Base-by-base conservation (phyloP, 2,797 vertebrate species). In the Neopelma chrysocephalum region DNA sequence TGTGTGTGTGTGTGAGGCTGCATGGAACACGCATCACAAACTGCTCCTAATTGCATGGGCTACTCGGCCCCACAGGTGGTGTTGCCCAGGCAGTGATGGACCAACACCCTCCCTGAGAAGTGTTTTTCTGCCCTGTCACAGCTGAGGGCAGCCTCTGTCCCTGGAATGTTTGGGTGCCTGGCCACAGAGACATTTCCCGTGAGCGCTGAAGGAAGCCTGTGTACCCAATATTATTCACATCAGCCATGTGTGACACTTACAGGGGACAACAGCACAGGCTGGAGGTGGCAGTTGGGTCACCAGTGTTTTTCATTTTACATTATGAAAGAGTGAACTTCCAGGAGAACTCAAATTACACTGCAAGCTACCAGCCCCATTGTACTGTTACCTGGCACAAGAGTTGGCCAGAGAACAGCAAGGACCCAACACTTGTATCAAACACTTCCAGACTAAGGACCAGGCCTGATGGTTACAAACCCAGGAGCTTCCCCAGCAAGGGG, bases 401-500 rank as follows among this genome's bases (percentile, higher is more conserved):
- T 23, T 14, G 53, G 19, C 32, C 61, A 84, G 17, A 62, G 31
- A 64, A 66, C 10, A 80, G 23, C 32, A 87, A 61, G 18, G 25
- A 65, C 45, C 20, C 34, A 64, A 27, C 27, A 7, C 8, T 5
- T 9, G 0, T 3, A 47, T 15, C 1, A 0, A 8, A 32, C 45
- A 54, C 1, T 3, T 19, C 48, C 42, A 53, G 31, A 40, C 3
- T 26, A 56, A 56, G 29, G 53, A 56, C 15, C 11, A 60, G 43
- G 43, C 15, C 47, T 1, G 10, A 12, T 0, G 2, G 11, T 21
- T 29, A 29, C 34, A 79, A 20, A 76, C 2, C 31, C 4, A 68
- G 61, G 51, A 57, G 22, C 50, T 51, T 23, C 27, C 76, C 45
- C 40, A 61, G 3, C 1, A 21, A 69, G 16, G 3, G 6, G 27